Percentiles rank a stretch among this genome's conserved stretches.
Evolutionary conservation across 2,113 vertebrate species (phyloP).

Genomic region (Murina feae): DNA sequence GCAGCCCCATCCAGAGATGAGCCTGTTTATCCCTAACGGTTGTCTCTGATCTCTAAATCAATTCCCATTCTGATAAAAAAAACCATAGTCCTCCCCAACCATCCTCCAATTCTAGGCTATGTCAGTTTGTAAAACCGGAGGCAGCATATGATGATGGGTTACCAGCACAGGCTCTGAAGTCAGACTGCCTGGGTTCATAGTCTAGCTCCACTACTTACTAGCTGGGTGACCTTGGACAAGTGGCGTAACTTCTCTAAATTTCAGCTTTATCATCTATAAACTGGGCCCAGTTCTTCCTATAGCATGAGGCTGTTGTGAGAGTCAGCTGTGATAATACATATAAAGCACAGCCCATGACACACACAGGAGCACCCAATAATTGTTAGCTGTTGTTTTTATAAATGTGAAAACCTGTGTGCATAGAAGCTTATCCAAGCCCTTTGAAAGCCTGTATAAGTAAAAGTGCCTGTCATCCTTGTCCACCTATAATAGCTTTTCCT

Average conservation of each 20-base stretch:
- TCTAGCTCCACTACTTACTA: neutral
- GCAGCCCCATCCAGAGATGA: conserved; percentile 60
- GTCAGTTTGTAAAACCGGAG: conserved; percentile 31
- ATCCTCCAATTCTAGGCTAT: conserved; percentile 6
- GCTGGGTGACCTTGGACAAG: neutral
- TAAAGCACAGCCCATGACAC: neutral
- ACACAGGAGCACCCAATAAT: neutral
- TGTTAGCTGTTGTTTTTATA: conserved; percentile 12
- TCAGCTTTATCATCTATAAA: conserved; percentile 51
- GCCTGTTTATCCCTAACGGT: conserved; percentile 68
- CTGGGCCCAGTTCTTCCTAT: conserved; percentile 30
- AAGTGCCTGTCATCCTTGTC: neutral
- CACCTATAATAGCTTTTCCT: neutral
- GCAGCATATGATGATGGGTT: neutral
- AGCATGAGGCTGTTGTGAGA: neutral
- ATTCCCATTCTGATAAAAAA: conserved; percentile 61
- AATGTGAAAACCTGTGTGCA: neutral
- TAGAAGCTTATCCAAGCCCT: conserved; percentile 13
- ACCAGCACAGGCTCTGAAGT: neutral
- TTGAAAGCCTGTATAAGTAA: neutral
- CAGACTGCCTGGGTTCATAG: neutral
- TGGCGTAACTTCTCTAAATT: neutral
- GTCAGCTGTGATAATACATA: neutral
- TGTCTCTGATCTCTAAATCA: conserved; percentile 72
- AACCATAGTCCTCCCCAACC: neutral